Conservation (phyloP, 2,113 vertebrate genomes). For the Engystomops pustulosus region DNA sequence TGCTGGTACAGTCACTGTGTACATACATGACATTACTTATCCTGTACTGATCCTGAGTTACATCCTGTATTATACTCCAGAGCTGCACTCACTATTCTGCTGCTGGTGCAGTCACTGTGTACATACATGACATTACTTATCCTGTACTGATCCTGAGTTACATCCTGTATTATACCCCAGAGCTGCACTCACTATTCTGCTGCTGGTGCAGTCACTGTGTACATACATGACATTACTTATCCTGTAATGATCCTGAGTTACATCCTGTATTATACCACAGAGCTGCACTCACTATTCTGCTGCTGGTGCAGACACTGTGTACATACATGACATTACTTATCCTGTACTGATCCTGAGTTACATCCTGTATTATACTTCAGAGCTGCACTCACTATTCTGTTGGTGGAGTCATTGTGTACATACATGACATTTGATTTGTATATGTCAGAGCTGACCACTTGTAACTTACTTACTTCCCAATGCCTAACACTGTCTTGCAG, state of each 20-base stretch:
- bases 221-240: background rate
- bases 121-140: background rate
- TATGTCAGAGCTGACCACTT: too few relatives aligned
- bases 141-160: too few relatives aligned
- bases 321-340: too few relatives aligned
- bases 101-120: background rate
- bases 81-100: too few relatives aligned
- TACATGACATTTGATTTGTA: too few relatives aligned
- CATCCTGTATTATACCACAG: background rate
- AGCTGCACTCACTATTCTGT: background rate
- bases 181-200: background rate
- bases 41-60: too few relatives aligned
- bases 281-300: background rate
- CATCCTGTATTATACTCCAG: background rate
- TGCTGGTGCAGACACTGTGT: too few relatives aligned
- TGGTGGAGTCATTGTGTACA: background rate
- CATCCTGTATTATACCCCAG: background rate
- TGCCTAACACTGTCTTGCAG: too few relatives aligned
- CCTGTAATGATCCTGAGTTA: too few relatives aligned
- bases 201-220: background rate
- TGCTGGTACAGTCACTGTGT: constrained; percentile 3
- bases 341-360: too few relatives aligned
- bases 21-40: constrained; percentile 13
- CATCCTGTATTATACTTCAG: too few relatives aligned
- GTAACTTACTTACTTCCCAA: too few relatives aligned